Evolutionary conservation across 2,888 invertebrate species (phyloP), one percentile per base, ranked within the genome.

Genomic region (Drosophila planitibia): DNA sequence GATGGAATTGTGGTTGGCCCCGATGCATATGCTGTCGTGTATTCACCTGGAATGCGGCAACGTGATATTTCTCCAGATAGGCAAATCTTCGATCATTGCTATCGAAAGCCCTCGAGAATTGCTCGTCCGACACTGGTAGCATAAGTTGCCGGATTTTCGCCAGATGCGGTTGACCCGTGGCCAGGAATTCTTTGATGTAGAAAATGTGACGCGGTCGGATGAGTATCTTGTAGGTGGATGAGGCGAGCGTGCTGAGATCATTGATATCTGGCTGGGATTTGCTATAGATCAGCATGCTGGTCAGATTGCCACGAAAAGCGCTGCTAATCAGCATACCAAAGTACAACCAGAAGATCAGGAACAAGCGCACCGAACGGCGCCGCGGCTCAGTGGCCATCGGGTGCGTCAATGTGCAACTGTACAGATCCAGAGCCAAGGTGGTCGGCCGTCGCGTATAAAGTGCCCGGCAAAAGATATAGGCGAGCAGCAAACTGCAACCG

Each of bases 1-100:
- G 91, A 78, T 95, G 94, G 73, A 93, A 95, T 0, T 95, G 47
- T 0, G 94, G 94, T 47, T 94, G 93, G 0, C 95, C 95, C 37
- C 93, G 82, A 19, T 82, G 33, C 41, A 85, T 81, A 39, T 93
- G 91, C 3, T 74, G 74, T 4, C 90, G 85, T 0, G 87, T 83
- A 52, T 87, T 86, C 16, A 90, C 88, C 32, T 89, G 84, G 55
- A 91, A 91, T 6, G 71, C 61, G 7, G 85, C 90, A 22, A 95
- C 93, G 61, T 94, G 93, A 89, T 93, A 93, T 65, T 95, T 94
- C 62, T 95, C 89, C 53, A 95, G 83, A 53, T 94, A 91, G 1
- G 95, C 95, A 67, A 94, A 94, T 30, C 94, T 89, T 22, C 92
- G 93, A 61, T 94, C 86, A 66, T 94, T 93, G 10, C 91, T 81